Evolutionary conservation across 2,888 invertebrate genomes (phyloP).

Genomic region (Pristionchus mayeri): DNA sequence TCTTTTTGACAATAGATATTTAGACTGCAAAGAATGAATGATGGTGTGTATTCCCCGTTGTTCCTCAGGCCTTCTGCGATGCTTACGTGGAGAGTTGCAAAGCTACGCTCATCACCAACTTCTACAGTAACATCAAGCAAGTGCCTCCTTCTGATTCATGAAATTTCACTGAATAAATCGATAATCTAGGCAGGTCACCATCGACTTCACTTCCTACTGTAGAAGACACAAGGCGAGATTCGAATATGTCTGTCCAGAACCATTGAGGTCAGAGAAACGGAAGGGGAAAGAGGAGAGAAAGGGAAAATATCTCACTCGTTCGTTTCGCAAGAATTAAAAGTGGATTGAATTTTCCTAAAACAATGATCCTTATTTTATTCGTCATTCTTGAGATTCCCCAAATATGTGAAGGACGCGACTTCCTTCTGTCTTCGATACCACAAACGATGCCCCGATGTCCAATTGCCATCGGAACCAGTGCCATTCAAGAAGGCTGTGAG

Average conservation of each 20-base stretch:
- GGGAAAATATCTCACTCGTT: too few species aligned
- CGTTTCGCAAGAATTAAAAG: too few species aligned
- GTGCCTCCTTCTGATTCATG: too few species aligned
- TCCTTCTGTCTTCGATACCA: slow-evolving; percentile 45
- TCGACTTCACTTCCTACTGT: slow-evolving; percentile 47
- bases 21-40: too few species aligned
- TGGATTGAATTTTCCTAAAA: too few species aligned
- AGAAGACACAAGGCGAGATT: slow-evolving; percentile 31
- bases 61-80: slow-evolving; percentile 40
- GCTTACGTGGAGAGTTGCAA: slow-evolving; percentile 41
- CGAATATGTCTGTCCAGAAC: slow-evolving; percentile 48
- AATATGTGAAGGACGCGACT: slow-evolving; percentile 32
- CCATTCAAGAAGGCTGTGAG: slow-evolving; percentile 36
- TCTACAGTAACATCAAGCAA: slow-evolving; percentile 25
- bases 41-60: too few species aligned
- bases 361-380: too few species aligned
- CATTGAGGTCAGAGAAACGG: slow-evolving; percentile 18
- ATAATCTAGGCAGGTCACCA: background rate
- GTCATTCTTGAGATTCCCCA: slow-evolving; percentile 29
- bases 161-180: background rate
- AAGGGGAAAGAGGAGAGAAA: background rate
- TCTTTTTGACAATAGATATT: too few species aligned
- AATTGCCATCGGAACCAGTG: slow-evolving; percentile 37
- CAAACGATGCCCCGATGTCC: slow-evolving; percentile 43
- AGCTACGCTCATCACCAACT: slow-evolving; percentile 15